Base-by-base conservation (phyloP, 2,113 vertebrate genomes). In the Rhineura floridana region DNA sequence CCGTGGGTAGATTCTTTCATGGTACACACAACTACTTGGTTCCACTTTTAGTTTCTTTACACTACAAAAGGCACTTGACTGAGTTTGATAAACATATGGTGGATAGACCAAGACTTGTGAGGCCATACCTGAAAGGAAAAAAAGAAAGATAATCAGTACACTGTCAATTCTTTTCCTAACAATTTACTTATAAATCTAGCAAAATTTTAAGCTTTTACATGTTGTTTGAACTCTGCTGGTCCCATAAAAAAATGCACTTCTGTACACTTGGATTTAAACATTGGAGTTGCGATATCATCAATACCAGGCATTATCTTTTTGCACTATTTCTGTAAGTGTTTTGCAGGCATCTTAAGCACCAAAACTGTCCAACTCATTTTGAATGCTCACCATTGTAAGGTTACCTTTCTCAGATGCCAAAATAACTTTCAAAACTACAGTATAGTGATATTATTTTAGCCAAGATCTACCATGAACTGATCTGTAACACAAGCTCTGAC, bases 11-110 rank as follows among this genome's bases (percentile, higher is more conserved):
- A 96, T 97, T 97, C 98, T 98, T 96, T 99, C 98, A 96, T 98
- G 98, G 98, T 98, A 99, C 95, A 98, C 97, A 89, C 98, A 98
- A 97, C 98, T 98, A 97, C 97, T 98, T 98, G 98, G 98, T 97
- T 99, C 99, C 95, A 98, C 97, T 99, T 98, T 99, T 85, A 99
- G 98, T 98, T 99, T 99, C 98, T 99, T 99, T 97, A 99, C 98
- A 96, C 98, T 99, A 98, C 98, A 99, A 98, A 99, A 99, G 99
- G 99, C 99, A 99, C 99, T 99, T 99, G 98, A 99, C 98, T 99
- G 99, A 97, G 98, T 99, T 98, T 99, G 98, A 99, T 99, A 99
- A 98, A 99, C 97, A 97, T 99, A 98, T 96, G 98, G 98, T 98
- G 98, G 98, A 97, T 98, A 99, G 96, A 99, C 98, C 98, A 99